Evolutionary conservation across 2,797 vertebrate species (phyloP).

Genomic region (Chelon auratus): DNA sequence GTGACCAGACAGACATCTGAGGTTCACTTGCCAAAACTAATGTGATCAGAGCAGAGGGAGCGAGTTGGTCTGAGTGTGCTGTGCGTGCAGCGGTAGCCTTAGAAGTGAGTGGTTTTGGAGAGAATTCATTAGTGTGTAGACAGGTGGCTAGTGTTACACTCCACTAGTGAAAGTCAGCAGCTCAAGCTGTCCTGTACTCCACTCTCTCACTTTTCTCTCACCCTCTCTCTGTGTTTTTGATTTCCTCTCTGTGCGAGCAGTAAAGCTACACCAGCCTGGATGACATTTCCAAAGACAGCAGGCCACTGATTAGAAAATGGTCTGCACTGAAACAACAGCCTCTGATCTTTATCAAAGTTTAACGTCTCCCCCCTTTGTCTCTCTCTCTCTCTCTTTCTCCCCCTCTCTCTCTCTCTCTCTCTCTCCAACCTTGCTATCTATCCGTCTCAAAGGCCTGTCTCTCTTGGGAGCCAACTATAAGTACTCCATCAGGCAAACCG

Average conservation of each 20-base stretch:
- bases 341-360: conserved; percentile 86
- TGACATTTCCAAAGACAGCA: conserved; percentile 83
- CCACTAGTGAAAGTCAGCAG: conserved; percentile 79
- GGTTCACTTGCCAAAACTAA: conserved; percentile 56
- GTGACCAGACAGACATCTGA: conserved; percentile 51
- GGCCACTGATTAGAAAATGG: conserved; percentile 86
- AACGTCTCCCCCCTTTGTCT: conserved; percentile 68
- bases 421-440: conserved; percentile 67
- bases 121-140: conserved; percentile 86
- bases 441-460: conserved; percentile 80
- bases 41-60: conserved; percentile 65
- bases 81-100: conserved; percentile 36
- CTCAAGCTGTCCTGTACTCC: conserved; percentile 55
- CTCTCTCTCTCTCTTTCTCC: conserved; percentile 31
- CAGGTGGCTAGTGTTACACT: conserved; percentile 85
- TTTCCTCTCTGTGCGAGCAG: conserved; percentile 42
- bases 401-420: conserved; percentile 37
- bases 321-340: conserved; percentile 84
- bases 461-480: conserved; percentile 86
- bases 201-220: conserved; percentile 44
- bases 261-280: conserved; percentile 80
- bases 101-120: conserved; percentile 78
- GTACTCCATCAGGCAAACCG: conserved; percentile 89
- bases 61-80: conserved; percentile 43
- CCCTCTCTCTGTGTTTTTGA: conserved; percentile 10